Evolutionary conservation across 1,140 invertebrate genomes (phyloP), one percentile per base, ranked within the genome.

Genomic region (Coelopa frigida): DNA sequence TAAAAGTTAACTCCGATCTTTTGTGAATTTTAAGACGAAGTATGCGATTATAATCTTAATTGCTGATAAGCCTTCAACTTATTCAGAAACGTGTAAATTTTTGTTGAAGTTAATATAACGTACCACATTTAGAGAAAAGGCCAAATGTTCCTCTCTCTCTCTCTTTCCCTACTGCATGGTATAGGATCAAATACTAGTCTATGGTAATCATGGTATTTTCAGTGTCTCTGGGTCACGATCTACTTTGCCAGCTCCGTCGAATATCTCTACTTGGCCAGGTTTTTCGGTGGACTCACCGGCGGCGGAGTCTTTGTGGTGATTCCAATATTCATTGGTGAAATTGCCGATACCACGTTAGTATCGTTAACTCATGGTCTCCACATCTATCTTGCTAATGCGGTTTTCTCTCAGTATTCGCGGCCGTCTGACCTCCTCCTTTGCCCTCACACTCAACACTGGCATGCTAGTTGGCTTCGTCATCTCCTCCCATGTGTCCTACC

Each of bases 181-280:
- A 5, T 33, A 33, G 17, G 22, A 37, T 37, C 1, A 29, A 26
- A 21, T 24, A 21, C n/a, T 3, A 27, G 4, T 23, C 27, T 40
- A 12, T 31, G 1, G 18, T 23, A 20, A 6, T 6, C 5, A 41
- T 48, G 14, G n/a, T n/a, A n/a, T 21, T 37, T 23, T 7, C 29
- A 67, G 63, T 55, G 51, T 38, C 56, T 67, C 27, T 68, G 64
- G 64, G 43, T 57, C 8, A 39, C 61, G 3, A 48, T 63, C 33
- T 62, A 62, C 31, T 67, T 62, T 17, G 66, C 62, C 0, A 14
- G 49, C 36, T 57, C 58, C 27, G 49, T 67, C 27, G 58, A 61
- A 38, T 53, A 49, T 53, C 58, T 70, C 8, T 69, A 71, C 42
- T 51, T 68, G 44, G 70, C 68, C 0, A 54, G 73, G 29, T 58